Percentiles rank a stretch among this genome's conserved stretches.
Evolutionary conservation across 2,797 vertebrate species (phyloP).

Genomic region (Psittacula echo): DNA sequence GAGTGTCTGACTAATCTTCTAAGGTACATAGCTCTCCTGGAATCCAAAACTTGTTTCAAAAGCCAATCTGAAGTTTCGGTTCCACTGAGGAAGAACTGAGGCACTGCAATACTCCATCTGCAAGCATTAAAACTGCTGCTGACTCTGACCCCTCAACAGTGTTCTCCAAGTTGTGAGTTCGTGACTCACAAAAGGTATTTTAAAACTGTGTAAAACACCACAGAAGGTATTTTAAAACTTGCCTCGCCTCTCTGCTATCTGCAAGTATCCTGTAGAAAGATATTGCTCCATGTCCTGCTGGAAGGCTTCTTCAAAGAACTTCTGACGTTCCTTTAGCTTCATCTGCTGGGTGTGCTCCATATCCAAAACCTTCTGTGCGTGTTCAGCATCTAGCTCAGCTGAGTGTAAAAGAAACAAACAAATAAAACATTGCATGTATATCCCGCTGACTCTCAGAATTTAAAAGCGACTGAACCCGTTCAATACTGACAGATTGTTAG

Average conservation of each 20-base stretch:
- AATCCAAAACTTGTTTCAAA: background rate
- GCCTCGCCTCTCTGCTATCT: constrained; percentile 94
- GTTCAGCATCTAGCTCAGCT: constrained; percentile 92
- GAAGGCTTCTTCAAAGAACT: constrained; percentile 97
- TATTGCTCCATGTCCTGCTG: constrained; percentile 99
- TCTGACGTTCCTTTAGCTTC: constrained; percentile 95
- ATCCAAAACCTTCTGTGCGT: constrained; percentile 87
- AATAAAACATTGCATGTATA: background rate
- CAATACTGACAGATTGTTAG: background rate
- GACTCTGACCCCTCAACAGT: background rate
- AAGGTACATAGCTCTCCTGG: background rate
- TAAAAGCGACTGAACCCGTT: background rate
- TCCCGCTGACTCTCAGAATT: background rate
- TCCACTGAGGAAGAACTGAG: background rate
- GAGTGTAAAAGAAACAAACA: constrained; percentile 28
- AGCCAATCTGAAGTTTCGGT: background rate
- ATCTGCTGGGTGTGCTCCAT: constrained; percentile 90
- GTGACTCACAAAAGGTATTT: background rate
- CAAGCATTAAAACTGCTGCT: background rate
- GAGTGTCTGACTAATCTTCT: background rate
- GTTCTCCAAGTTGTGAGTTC: background rate
- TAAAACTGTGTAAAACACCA: constrained; percentile 42
- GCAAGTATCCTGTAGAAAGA: constrained; percentile 93
- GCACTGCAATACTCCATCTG: background rate
- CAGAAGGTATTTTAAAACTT: constrained; percentile 48